Percentiles rank a stretch among this genome's conserved stretches.
Evolutionary conservation across 2,888 invertebrate species (phyloP).

Genomic region (Euzophera pinguis): DNA sequence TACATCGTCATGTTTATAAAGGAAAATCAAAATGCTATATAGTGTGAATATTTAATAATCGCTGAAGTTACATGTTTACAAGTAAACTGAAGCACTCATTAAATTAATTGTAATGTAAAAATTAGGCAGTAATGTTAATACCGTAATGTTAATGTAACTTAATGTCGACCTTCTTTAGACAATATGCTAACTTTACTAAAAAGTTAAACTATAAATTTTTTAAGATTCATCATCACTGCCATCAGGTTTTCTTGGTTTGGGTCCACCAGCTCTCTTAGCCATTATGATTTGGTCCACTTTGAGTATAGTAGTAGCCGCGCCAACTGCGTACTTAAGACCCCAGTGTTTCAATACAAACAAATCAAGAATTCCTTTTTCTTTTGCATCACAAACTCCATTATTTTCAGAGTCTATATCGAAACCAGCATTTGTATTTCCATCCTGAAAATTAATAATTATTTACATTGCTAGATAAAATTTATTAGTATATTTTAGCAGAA

Average conservation of each 20-base stretch:
- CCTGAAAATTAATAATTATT: constrained; percentile 51
- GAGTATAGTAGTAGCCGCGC: constrained; percentile 94
- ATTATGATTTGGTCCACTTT: constrained; percentile 98
- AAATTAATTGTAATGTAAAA: constrained; percentile 1
- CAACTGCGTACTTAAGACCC: constrained; percentile 97
- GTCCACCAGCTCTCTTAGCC: constrained; percentile 98
- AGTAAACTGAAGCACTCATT: background rate
- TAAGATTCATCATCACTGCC: constrained; percentile 88
- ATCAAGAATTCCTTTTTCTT: constrained; percentile 89
- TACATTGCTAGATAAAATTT: too few species aligned
- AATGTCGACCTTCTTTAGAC: background rate
- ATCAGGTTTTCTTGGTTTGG: constrained; percentile 86
- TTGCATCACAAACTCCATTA: constrained; percentile 85
- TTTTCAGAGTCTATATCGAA: constrained; percentile 92
- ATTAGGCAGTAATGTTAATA: background rate
- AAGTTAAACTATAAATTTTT: constrained; percentile 17
- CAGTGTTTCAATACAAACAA: constrained; percentile 92
- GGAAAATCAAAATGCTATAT: background rate
- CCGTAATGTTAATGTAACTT: background rate
- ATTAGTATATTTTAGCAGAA: too few species aligned
- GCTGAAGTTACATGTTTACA: background rate
- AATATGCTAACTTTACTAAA: background rate
- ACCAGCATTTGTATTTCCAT: constrained; percentile 89
- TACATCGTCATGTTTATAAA: background rate
- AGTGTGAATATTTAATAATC: background rate